Evolutionary conservation across 2,113 vertebrate genomes (phyloP).

Genomic region (Corythaeola cristata): DNA sequence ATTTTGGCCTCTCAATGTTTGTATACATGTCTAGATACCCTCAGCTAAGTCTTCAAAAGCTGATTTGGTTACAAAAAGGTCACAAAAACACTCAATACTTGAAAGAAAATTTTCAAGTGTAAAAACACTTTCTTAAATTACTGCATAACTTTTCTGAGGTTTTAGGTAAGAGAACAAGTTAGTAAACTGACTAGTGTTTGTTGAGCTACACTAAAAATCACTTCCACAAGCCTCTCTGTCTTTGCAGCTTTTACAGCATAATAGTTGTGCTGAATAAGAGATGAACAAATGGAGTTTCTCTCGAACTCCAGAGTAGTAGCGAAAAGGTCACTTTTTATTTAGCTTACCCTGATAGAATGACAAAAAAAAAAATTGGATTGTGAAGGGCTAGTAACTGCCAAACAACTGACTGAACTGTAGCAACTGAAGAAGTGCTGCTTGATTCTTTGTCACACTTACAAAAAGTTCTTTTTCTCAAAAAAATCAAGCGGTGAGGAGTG

Average conservation of each 20-base stretch:
- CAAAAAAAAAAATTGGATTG: background rate
- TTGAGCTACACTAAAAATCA: background rate
- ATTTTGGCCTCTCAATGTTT: background rate
- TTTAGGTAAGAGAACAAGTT: background rate
- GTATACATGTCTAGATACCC: background rate
- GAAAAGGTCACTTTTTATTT: background rate
- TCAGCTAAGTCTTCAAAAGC: background rate
- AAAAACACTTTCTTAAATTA: background rate
- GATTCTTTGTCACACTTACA: background rate
- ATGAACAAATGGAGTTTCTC: background rate
- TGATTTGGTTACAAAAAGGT: background rate
- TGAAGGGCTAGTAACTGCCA: background rate
- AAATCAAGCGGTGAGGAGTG: background rate
- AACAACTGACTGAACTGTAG: background rate
- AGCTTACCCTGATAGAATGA: background rate
- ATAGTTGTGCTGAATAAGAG: background rate
- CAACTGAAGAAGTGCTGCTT: background rate
- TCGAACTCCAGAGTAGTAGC: background rate
- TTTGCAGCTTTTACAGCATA: background rate
- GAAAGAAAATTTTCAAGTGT: background rate
- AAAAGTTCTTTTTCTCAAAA: background rate
- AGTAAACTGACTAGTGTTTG: background rate
- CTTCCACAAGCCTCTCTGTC: background rate
- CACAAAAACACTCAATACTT: background rate
- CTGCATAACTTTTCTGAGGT: fast-evolving